A percentile compares a stretch with the other conserved stretches of the same genome.
These are phyloP conservation scores for Eledona agricola DNA, from an alignment of 2,888 invertebrate species.

Conservation along the genomic window DNA sequence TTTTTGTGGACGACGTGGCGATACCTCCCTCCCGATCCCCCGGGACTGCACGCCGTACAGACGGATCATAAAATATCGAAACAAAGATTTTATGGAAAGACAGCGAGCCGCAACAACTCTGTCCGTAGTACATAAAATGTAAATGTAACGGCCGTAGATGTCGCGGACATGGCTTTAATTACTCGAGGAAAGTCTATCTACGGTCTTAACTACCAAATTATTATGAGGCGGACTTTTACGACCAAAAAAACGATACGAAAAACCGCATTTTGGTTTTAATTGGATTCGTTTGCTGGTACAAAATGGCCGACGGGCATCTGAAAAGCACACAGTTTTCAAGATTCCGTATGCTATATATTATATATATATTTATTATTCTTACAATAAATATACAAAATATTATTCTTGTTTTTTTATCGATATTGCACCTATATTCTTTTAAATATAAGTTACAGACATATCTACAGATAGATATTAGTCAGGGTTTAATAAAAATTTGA, in stretches of 20 bases:
- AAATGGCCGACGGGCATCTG: too few species aligned
- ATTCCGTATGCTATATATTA: too few species aligned
- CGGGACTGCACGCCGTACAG: conserved; percentile 32
- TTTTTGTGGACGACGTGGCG: conserved; percentile 36
- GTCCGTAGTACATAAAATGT: conserved; percentile 44
- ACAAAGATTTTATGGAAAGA: conserved; percentile 46
- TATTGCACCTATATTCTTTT: too few species aligned
- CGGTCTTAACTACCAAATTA: conserved; percentile 27
- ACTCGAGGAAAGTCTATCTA: conserved; percentile 14
- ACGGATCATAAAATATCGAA: conserved; percentile 42
- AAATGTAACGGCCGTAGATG: conserved; percentile 37
- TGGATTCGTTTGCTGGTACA: too few species aligned
- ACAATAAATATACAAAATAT: too few species aligned
- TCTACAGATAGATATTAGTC: too few species aligned
- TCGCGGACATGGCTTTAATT: conserved; percentile 34
- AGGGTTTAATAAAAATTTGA: too few species aligned
- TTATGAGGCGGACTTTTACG: conserved; percentile 24
- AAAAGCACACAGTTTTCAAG: too few species aligned
- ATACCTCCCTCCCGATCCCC: conserved; percentile 8
- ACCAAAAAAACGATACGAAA: conserved; percentile 8
- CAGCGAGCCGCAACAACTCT: conserved; percentile 42
- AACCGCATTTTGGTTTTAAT: conserved; percentile 16
- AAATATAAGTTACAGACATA: too few species aligned
- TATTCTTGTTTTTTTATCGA: too few species aligned
- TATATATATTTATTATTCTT: too few species aligned